phyloP scores from a whole-genome alignment of 1,140 invertebrate species.

The Linepithema humile region DNA sequence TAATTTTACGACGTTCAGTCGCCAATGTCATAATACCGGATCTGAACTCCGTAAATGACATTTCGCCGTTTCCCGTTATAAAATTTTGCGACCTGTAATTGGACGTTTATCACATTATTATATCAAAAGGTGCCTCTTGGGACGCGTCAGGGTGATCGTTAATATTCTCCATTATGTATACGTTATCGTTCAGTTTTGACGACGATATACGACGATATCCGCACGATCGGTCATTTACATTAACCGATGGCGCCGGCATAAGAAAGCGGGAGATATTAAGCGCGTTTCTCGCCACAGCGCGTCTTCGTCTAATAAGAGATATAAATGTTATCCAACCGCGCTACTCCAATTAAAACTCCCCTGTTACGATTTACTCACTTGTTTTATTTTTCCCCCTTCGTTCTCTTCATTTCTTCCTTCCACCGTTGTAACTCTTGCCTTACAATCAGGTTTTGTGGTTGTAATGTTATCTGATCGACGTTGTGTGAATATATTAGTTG shows the following conservation, averaged over 20 bases:
- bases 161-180: conserved; percentile 1
- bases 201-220: background rate
- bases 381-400: conserved; percentile 4
- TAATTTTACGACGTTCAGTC: conserved; percentile 7
- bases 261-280: conserved; percentile 10
- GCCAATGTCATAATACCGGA: background rate
- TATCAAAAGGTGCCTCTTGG: background rate
- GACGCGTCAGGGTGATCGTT: conserved; percentile 1
- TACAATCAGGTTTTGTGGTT: conserved; percentile 40
- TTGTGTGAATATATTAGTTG: conserved; percentile 36
- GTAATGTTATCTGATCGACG: conserved; percentile 35
- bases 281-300: background rate
- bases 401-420: too few species aligned
- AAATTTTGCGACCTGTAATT: background rate
- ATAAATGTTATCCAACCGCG: conserved; percentile 19
- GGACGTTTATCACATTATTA: background rate
- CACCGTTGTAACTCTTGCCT: conserved; percentile 26
- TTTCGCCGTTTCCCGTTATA: conserved; percentile 7
- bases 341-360: conserved; percentile 50
- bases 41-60: background rate
- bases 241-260: background rate
- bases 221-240: conserved; percentile 26
- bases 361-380: conserved; percentile 33
- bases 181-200: background rate
- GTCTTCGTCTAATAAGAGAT: background rate